Percentiles rank a stretch among this genome's conserved stretches.
These are phyloP conservation scores for Catharus fuscescens DNA, from an alignment of 2,113 vertebrate species.

Conservation along the genomic window DNA sequence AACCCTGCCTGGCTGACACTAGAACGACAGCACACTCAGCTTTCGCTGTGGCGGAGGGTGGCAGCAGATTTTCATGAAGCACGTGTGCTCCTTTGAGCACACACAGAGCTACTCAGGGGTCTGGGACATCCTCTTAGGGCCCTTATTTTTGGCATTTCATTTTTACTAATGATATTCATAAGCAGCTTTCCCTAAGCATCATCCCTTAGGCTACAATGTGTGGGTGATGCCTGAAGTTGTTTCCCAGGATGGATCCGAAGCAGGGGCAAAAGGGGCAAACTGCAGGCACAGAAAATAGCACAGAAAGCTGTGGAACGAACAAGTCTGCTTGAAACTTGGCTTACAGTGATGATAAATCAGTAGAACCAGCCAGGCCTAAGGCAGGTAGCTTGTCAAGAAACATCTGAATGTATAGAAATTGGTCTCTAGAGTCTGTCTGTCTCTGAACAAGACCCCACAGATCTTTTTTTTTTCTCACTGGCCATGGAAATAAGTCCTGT, in stretches of 20 bases:
- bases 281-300: background rate
- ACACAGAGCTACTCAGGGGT: background rate
- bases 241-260: background rate
- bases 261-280: background rate
- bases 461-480: background rate
- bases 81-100: background rate
- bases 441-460: background rate
- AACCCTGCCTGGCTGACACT: background rate
- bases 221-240: background rate
- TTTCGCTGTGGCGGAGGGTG: background rate
- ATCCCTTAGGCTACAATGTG: background rate
- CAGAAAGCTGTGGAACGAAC: background rate
- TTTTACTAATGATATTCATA: background rate
- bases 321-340: background rate
- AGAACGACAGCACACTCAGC: background rate
- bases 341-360: background rate
- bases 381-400: background rate
- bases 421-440: background rate
- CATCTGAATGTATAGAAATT: background rate
- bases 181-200: background rate
- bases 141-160: background rate
- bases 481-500: background rate
- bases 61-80: conserved; percentile 37
- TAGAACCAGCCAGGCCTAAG: background rate
- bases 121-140: background rate